Evolutionary conservation across 1,140 invertebrate genomes (phyloP).

Genomic region (Antheraea mylitta): DNA sequence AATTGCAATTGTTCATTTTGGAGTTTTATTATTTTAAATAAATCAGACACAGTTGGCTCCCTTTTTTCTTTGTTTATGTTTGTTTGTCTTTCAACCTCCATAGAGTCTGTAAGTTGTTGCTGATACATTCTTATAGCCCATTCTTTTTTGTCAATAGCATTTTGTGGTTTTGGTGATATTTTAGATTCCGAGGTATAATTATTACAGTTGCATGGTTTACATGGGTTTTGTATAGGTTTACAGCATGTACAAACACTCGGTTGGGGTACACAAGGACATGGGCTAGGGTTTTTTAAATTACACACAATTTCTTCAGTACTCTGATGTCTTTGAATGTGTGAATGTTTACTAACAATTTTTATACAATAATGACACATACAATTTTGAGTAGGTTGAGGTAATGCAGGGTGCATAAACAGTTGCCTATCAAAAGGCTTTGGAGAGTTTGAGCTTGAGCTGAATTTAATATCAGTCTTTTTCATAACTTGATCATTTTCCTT

Average conservation of each 20-base stretch:
- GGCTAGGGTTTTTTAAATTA: not conserved
- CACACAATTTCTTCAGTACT: not conserved
- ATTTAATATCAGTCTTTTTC: constrained; percentile 44
- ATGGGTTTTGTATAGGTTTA: constrained; percentile 16
- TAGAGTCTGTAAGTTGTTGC: constrained; percentile 31
- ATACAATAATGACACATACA: constrained; percentile 54
- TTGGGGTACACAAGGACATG: not conserved
- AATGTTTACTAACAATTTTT: constrained; percentile 18
- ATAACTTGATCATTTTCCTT: constrained; percentile 53
- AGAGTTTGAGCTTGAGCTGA: not conserved
- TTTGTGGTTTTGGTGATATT: constrained; percentile 19
- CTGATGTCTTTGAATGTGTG: not conserved
- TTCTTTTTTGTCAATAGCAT: constrained; percentile 58
- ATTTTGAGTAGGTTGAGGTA: constrained; percentile 18
- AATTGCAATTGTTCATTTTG: constrained; percentile 80
- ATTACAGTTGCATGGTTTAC: constrained; percentile 13
- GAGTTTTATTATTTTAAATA: constrained; percentile 80
- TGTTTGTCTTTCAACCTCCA: constrained; percentile 47
- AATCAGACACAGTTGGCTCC: constrained; percentile 77
- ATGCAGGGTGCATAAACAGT: not conserved
- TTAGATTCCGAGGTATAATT: constrained; percentile 3
- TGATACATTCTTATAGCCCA: constrained; percentile 57
- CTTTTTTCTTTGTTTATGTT: constrained; percentile 53
- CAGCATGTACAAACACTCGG: constrained; percentile 25
- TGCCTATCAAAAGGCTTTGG: not conserved